Evolutionary conservation across 1,140 invertebrate genomes (phyloP), one percentile per base, ranked within the genome.

Genomic region (Drosophila cardini): DNA sequence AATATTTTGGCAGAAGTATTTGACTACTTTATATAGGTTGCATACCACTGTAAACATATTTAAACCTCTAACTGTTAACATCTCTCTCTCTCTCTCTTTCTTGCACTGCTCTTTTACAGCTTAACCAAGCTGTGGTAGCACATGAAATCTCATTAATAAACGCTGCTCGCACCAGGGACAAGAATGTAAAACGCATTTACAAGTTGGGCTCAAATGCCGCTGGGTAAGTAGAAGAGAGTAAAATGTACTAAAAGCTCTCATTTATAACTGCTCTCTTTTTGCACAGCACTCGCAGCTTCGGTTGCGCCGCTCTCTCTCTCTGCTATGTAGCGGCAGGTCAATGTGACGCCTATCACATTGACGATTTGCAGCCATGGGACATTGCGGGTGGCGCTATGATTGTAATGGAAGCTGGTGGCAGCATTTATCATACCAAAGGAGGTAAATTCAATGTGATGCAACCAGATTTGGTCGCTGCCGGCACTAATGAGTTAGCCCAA

Each of bases 331-430:
- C 96, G 13, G 93, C 93, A 73, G 96, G 96, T 11, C 91, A 93
- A 77, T 93, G 94, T 9, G 96, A 97, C 91, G 94, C 93, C 11
- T 97, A 96, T 90, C 94, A 95, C 62, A 95, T 96, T 70, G 96
- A 95, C 84, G 93, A 95, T 60, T 91, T 96, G 40, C 93, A 95
- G 36, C 93, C 94, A 16, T 96, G 95, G 95, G 95, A 96, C 81
- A 94, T 95, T 34, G 95, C 95, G 32, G 95, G 94, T 10, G 95
- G 94, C 6, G 93, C 93, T 71, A 80, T 97, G 18, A 96, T 97
- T 58, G 93, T 96, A 7, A 92, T 92, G 76, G 96, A 97, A 93
- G 96, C 96, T 46, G 96, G 96, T 8, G 96, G 96, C 21, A 85
- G 93, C 69, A 92, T 96, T 4, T 91, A 94, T 42, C 95, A 96